Conservation (phyloP, 2,888 invertebrate genomes). For the Iselma pallidipennis region DNA sequence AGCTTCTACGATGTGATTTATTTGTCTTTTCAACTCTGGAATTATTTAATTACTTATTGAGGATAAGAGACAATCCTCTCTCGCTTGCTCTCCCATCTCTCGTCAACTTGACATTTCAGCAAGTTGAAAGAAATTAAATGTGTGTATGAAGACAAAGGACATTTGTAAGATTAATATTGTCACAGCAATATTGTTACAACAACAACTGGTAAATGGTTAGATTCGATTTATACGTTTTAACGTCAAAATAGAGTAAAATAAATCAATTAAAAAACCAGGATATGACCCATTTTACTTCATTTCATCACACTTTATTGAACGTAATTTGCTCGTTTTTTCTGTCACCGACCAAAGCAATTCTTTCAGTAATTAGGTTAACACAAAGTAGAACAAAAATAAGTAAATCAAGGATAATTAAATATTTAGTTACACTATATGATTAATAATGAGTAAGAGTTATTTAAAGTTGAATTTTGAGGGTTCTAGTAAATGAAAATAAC, state of each 20-base stretch:
- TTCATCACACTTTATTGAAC: neutral
- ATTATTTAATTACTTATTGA: constrained; percentile 17
- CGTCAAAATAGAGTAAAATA: neutral
- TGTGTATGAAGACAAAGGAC: no score
- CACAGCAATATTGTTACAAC: no score
- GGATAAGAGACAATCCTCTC: neutral
- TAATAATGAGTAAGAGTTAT: neutral
- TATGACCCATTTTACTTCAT: neutral
- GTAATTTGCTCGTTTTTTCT: no score
- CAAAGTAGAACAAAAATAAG: neutral
- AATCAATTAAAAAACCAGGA: neutral
- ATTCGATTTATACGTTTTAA: no score
- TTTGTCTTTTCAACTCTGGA: constrained; percentile 23
- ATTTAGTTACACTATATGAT: neutral
- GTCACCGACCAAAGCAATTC: no score
- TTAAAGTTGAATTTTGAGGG: neutral
- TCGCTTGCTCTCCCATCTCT: no score
- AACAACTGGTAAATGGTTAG: no score
- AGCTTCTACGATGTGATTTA: constrained; percentile 16
- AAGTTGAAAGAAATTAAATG: neutral
- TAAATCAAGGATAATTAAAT: no score
- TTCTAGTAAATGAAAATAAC: constrained; percentile 15
- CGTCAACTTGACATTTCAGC: neutral
- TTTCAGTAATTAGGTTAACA: no score
- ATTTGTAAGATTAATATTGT: no score